Evolutionary conservation across 2,113 vertebrate species (phyloP).

Genomic region (Brachypodius melanocephalos): DNA sequence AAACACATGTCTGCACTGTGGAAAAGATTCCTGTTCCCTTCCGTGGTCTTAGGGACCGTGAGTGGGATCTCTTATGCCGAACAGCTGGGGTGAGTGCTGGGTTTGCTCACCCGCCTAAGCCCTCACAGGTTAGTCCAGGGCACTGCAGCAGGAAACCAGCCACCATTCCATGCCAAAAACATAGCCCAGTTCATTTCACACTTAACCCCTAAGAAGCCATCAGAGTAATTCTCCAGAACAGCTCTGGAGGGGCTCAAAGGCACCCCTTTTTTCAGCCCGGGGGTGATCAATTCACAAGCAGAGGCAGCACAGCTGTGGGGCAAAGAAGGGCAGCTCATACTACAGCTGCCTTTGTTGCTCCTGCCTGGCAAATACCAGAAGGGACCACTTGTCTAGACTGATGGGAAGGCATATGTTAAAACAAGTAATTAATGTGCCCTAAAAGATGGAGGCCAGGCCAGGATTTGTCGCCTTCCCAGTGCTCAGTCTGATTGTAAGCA

Average conservation of each 20-base stretch:
- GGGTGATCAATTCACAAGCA: not conserved
- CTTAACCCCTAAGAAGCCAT: not conserved
- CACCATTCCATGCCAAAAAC: not conserved
- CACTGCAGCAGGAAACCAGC: not conserved
- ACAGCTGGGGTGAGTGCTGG: rapidly evolving
- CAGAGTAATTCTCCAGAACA: not conserved
- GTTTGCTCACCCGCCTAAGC: not conserved
- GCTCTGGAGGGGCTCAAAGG: not conserved
- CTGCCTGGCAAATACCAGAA: not conserved
- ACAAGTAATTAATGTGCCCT: not conserved
- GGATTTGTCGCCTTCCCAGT: not conserved
- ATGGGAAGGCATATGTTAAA: not conserved
- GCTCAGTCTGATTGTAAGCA: slow-evolving; percentile 1
- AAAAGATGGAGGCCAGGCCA: not conserved
- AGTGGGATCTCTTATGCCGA: not conserved
- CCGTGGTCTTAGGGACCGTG: rapidly evolving
- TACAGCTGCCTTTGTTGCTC: not conserved
- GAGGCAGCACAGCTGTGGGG: not conserved
- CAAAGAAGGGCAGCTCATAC: not conserved
- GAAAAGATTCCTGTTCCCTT: not conserved
- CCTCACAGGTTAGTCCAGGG: not conserved
- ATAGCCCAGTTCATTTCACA: not conserved
- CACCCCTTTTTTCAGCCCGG: not conserved
- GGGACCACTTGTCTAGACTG: not conserved
- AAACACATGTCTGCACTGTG: not conserved